Percentiles rank a stretch among this genome's conserved stretches.
phyloP scores from a whole-genome alignment of 2,113 vertebrate genomes.

The Rostratula benghalensis region DNA sequence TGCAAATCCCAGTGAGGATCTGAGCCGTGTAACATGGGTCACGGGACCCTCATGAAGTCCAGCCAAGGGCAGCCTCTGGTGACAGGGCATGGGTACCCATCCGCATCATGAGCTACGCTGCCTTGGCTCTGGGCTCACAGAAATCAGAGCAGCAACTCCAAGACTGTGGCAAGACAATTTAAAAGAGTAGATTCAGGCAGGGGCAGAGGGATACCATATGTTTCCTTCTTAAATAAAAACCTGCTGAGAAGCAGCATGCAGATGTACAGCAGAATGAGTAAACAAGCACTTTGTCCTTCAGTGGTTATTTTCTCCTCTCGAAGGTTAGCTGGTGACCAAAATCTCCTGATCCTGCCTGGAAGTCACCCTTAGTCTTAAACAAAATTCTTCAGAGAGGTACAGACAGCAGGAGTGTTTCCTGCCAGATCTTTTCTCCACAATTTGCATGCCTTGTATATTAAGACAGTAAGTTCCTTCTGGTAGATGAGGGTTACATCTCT shows the following conservation, averaged over 20 bases:
- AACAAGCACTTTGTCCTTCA: background rate
- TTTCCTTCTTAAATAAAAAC: background rate
- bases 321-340: background rate
- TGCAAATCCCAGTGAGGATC: background rate
- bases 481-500: background rate
- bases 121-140: background rate
- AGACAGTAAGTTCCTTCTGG: background rate
- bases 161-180: background rate
- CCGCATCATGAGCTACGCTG: rapidly evolving
- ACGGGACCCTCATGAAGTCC: background rate
- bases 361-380: background rate
- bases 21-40: background rate
- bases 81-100: background rate
- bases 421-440: background rate
- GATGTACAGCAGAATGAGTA: background rate
- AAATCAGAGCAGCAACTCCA: background rate
- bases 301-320: background rate
- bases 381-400: background rate
- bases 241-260: background rate
- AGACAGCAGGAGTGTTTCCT: background rate
- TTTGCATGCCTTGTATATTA: background rate
- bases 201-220: background rate
- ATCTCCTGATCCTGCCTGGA: background rate
- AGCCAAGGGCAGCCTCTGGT: background rate
- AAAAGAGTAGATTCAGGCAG: background rate